Conservation (phyloP, 1,140 invertebrate genomes). For the Hylaeus anthracinus region DNA sequence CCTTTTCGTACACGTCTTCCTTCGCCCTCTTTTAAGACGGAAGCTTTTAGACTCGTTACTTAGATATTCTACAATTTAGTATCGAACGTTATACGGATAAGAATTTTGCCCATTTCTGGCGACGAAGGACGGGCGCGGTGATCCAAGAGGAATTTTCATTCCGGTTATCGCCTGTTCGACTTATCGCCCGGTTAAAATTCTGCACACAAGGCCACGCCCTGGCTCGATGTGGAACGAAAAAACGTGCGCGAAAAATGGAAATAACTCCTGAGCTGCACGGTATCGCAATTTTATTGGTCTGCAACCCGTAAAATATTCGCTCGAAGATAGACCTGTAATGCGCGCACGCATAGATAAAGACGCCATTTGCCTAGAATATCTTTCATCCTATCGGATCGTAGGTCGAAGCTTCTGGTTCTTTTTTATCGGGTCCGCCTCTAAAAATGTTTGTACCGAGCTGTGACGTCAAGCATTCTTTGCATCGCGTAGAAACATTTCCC, state of each 20-base stretch:
- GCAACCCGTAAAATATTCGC: background rate
- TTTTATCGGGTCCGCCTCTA: no score
- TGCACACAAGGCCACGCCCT: slow-evolving; percentile 34
- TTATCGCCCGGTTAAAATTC: slow-evolving; percentile 44
- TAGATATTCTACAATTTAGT: no score
- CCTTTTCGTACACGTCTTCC: background rate
- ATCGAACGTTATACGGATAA: no score
- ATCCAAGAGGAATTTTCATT: slow-evolving; percentile 32
- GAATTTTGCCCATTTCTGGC: no score
- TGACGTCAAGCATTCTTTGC: slow-evolving; percentile 2
- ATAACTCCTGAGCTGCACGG: background rate
- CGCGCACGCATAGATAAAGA: background rate
- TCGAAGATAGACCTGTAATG: background rate
- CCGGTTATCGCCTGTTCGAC: slow-evolving; percentile 25
- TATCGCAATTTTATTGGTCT: slow-evolving; percentile 1
- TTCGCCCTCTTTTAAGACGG: background rate
- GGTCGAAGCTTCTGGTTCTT: no score
- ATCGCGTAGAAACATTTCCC: background rate
- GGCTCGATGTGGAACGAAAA: slow-evolving; percentile 7
- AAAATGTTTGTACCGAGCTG: no score
- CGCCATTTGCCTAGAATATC: background rate
- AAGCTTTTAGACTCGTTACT: background rate
- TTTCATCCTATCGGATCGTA: background rate
- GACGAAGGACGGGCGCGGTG: background rate
- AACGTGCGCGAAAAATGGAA: slow-evolving; percentile 11